Evolutionary conservation across 2,888 invertebrate species (phyloP).

Genomic region (Pollenia labialis): DNA sequence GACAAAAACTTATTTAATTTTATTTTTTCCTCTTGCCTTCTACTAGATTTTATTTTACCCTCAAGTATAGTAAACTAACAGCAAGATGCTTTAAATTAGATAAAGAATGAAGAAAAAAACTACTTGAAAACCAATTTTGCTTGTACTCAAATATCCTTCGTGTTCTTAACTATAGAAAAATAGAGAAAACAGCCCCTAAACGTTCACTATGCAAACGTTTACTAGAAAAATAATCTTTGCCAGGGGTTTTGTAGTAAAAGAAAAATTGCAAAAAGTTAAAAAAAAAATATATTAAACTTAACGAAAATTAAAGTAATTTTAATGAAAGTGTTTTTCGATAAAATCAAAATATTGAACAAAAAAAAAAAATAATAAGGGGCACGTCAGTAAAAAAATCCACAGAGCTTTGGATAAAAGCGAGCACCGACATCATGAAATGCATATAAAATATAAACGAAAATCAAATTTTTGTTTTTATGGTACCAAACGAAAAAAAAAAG

Average conservation of each 20-base stretch:
- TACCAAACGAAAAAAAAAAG: background rate
- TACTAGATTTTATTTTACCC: conserved; percentile 46
- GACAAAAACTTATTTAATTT: conserved; percentile 56
- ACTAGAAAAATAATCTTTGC: background rate
- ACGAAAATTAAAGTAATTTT: conserved; percentile 76
- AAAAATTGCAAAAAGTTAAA: background rate
- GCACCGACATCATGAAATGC: conserved; percentile 62
- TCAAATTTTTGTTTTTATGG: conserved; percentile 24
- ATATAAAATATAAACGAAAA: conserved; percentile 61
- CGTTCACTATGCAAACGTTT: background rate
- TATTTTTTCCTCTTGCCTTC: conserved; percentile 36
- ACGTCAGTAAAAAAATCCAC: conserved; percentile 33
- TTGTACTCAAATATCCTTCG: conserved; percentile 52
- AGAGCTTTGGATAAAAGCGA: conserved; percentile 45
- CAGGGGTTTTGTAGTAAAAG: background rate
- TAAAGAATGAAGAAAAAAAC: conserved; percentile 51
- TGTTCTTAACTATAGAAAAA: conserved; percentile 41
- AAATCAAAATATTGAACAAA: conserved; percentile 74
- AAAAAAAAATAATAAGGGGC: conserved; percentile 67
- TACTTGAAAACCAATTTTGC: conserved; percentile 63
- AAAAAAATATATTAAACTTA: conserved; percentile 29
- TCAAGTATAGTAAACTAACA: conserved; percentile 52
- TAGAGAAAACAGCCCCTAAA: conserved; percentile 1
- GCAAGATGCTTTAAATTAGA: conserved; percentile 71
- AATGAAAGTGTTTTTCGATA: conserved; percentile 80